Evolutionary conservation across 1,140 invertebrate species (phyloP).

Genomic region (Maconellicoccus hirsutus): DNA sequence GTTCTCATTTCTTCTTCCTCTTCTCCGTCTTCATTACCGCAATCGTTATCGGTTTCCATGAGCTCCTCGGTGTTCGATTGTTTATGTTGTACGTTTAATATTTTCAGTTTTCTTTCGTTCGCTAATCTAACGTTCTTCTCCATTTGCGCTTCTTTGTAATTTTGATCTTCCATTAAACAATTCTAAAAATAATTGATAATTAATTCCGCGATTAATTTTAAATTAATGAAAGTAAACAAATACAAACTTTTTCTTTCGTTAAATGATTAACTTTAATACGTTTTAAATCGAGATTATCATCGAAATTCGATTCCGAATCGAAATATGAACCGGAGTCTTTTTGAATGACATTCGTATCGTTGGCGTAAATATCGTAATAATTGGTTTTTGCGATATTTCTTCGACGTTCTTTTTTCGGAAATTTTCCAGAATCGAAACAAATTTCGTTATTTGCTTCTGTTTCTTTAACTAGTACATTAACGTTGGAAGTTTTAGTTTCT

Average conservation of each 20-base stretch:
- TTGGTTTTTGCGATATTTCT: conserved; percentile 23
- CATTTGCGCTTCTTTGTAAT: not conserved
- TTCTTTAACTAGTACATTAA: conserved; percentile 46
- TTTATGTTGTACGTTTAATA: not conserved
- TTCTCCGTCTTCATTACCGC: conserved; percentile 26
- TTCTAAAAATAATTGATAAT: not conserved
- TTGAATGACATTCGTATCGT: conserved; percentile 28
- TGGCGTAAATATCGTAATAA: conserved; percentile 28
- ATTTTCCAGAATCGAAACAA: conserved; percentile 50
- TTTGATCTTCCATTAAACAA: not conserved
- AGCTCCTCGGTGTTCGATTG: not conserved
- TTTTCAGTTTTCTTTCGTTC: conserved; percentile 24
- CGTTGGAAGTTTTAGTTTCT: conserved; percentile 51
- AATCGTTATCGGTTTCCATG: conserved; percentile 30
- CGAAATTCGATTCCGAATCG: conserved; percentile 27
- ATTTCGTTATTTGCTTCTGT: conserved; percentile 43
- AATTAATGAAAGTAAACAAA: not conserved
- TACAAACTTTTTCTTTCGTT: not conserved
- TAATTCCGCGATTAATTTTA: not conserved
- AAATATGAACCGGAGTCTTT: conserved; percentile 27
- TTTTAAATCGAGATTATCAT: conserved; percentile 30
- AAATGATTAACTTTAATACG: conserved; percentile 28
- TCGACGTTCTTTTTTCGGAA: conserved; percentile 39
- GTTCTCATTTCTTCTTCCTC: not conserved
- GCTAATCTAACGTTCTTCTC: conserved; percentile 13